Evolutionary conservation across 1,140 invertebrate species (phyloP).

Genomic region (Bombus sylvicola): DNA sequence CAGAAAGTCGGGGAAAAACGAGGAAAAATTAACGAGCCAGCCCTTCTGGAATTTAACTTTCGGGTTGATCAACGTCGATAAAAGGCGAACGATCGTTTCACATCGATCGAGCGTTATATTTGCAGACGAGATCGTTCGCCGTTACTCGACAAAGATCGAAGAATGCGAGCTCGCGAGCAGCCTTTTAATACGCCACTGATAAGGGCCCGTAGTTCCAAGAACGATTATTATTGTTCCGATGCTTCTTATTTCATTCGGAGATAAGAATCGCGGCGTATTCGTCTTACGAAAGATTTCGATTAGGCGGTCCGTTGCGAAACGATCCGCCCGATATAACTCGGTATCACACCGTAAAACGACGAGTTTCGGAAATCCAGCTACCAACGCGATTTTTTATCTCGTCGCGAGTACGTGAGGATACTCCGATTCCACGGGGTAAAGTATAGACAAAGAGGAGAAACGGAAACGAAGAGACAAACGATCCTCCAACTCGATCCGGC

Average conservation of each 20-base stretch:
- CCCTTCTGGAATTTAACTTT: not conserved
- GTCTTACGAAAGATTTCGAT: conserved; percentile 30
- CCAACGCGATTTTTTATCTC: too few species aligned
- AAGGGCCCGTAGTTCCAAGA: conserved; percentile 9
- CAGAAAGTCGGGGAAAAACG: not conserved
- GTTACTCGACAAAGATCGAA: not conserved
- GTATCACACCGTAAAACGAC: not conserved
- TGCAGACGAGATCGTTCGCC: not conserved
- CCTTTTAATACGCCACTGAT: conserved; percentile 4
- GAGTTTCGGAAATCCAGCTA: not conserved
- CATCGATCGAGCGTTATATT: not conserved
- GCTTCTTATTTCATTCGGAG: conserved; percentile 9
- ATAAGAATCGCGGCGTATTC: conserved; percentile 21
- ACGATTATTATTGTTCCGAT: conserved; percentile 11
- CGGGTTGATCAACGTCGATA: not conserved
- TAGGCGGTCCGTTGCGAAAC: conserved; percentile 8
- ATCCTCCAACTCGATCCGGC: too few species aligned
- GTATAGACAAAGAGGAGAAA: too few species aligned
- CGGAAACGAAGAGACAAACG: too few species aligned
- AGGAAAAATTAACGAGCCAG: not conserved
- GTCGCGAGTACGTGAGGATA: rapidly evolving
- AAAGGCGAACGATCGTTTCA: not conserved
- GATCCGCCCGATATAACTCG: not conserved
- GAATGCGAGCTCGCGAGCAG: not conserved
- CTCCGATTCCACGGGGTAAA: rapidly evolving